Base-by-base conservation (phyloP, 1,140 invertebrate species). In the Brachionus asplanchnoidis region DNA sequence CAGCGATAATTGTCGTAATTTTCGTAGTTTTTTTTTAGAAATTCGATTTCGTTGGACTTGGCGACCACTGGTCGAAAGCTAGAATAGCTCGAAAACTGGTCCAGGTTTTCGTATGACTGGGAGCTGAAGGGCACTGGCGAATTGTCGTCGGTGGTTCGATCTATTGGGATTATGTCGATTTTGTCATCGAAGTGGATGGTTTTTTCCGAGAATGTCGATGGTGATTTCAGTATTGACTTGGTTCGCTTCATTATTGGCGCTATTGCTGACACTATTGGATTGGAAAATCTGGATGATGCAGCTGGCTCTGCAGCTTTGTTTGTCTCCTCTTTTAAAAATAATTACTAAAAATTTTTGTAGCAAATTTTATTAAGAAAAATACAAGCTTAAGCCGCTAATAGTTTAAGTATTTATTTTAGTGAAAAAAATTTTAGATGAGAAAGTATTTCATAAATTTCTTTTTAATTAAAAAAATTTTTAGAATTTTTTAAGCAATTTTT, bases 181-280 rank as follows among this genome's bases (percentile, higher is more conserved):
- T 68, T 60, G 60, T 82, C 79, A 46, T 82, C 79, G n/a, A 82
- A 82, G 8, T 82, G 79, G 20, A 82, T 82, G 2, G 79, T 44
- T 65, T 82, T 82, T 68, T 82, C 79, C 2, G n/a, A 42, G 44
- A 65, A 44, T 20, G 79, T 65, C 9, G 79, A 82, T 32, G 79
- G 79, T 46, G 79, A 65, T 60, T 82, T 82, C 44, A 82, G 60
- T 42, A 82, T 82, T 65, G 79, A 82, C 42, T 82, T 82, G 4
- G 79, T 82, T 20, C 65, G 68, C 40, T 73, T 73, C 36, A 73
- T 73, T 42, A 73, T 73, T 17, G 68, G 68, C n/a, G 36, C 40
- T 42, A 73, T 42, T 42, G 68, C 32, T 42, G 68, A 40, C 5
- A 60, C 53, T 60, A 60, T 8, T 60, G 53, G 53, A 20, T 20